Conservation (phyloP, 2,113 vertebrate genomes). For the Solenodon paradoxus region DNA sequence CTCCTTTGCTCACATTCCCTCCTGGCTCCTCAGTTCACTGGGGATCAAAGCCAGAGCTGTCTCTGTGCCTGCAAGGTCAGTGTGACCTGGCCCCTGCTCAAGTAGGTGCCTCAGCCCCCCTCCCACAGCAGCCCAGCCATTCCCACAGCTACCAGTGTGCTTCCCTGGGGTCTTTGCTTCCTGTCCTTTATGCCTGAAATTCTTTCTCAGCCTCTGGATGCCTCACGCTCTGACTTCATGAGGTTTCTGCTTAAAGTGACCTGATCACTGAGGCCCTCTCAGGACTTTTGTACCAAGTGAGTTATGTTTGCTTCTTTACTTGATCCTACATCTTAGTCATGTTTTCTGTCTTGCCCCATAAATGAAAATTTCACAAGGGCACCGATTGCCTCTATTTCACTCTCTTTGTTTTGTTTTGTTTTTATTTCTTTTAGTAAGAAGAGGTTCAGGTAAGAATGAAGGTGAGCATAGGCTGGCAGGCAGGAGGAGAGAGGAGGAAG, state of each 20-base stretch:
- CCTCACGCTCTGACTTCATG: neutral
- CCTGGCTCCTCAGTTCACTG: neutral
- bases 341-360: neutral
- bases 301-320: fast-evolving
- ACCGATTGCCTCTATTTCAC: neutral
- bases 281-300: neutral
- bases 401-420: no score
- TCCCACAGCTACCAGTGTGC: fast-evolving
- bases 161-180: fast-evolving
- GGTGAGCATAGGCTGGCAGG: no score
- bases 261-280: neutral
- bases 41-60: no score
- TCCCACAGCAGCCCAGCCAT: fast-evolving
- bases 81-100: neutral
- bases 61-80: fast-evolving
- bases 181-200: neutral
- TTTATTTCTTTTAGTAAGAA: no score
- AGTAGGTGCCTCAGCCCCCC: no score
- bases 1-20: neutral
- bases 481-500: no score
- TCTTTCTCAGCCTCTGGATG: neutral
- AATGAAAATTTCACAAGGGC: neutral
- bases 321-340: fast-evolving
- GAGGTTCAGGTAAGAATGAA: no score
- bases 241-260: neutral